Evolutionary conservation across 2,888 invertebrate genomes (phyloP).

Genomic region (Cephus pygmeus): DNA sequence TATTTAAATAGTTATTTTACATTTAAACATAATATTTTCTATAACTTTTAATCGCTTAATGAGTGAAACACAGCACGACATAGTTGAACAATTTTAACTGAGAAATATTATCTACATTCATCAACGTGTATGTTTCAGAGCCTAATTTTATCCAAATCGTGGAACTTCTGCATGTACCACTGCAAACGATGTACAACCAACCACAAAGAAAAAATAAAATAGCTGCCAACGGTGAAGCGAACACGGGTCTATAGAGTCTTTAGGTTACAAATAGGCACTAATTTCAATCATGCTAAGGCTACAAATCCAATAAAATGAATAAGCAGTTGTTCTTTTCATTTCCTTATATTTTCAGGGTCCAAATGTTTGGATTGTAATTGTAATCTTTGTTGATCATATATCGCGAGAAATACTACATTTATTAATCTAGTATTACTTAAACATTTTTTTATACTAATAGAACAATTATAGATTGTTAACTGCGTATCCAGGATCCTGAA

Average conservation of each 20-base stretch:
- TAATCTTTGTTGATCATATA: background rate
- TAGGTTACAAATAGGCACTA: slow-evolving; percentile 51
- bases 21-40: background rate
- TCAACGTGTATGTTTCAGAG: slow-evolving; percentile 71
- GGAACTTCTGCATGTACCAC: slow-evolving; percentile 87
- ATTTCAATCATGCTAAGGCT: slow-evolving; percentile 48
- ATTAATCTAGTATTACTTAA: background rate
- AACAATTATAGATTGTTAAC: background rate
- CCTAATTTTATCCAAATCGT: slow-evolving; percentile 85
- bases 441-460: background rate
- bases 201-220: slow-evolving; percentile 66
- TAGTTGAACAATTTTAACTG: background rate
- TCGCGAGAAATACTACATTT: background rate
- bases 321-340: slow-evolving; percentile 27
- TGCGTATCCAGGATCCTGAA: slow-evolving; percentile 1
- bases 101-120: background rate
- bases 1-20: background rate
- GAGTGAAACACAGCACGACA: background rate
- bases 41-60: background rate
- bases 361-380: background rate
- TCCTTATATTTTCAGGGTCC: slow-evolving; percentile 12
- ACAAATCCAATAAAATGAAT: slow-evolving; percentile 39
- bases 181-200: slow-evolving; percentile 83
- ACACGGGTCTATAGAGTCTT: slow-evolving; percentile 53
- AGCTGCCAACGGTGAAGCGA: slow-evolving; percentile 62